phyloP scores from a whole-genome alignment of 2,113 vertebrate species.

The Eptesicus fuscus region DNA sequence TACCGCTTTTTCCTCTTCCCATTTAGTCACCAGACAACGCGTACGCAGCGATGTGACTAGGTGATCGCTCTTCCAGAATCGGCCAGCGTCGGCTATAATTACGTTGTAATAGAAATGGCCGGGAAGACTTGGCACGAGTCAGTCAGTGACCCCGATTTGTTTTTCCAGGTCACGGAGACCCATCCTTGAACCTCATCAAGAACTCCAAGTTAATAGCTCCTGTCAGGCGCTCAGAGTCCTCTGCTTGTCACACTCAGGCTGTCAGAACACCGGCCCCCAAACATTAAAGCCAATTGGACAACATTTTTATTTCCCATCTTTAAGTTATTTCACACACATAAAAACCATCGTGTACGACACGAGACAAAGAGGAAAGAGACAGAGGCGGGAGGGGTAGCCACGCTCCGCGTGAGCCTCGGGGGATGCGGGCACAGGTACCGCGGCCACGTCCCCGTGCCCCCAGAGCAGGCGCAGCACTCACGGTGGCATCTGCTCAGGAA shows the following conservation, averaged over 20 bases:
- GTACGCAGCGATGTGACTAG: slow-evolving; percentile 49
- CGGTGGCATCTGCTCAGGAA: slow-evolving; percentile 1
- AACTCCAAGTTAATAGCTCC: slow-evolving; percentile 64
- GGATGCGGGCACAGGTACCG: neutral
- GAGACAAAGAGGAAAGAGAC: neutral
- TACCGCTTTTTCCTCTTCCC: slow-evolving; percentile 19
- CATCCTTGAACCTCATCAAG: slow-evolving; percentile 68
- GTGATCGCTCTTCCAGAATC: slow-evolving; percentile 36
- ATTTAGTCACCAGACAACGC: slow-evolving; percentile 41
- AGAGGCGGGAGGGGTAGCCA: too few relatives aligned
- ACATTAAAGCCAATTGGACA: neutral
- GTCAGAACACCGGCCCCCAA: neutral
- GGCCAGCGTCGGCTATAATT: slow-evolving; percentile 66
- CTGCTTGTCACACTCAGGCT: slow-evolving; percentile 22
- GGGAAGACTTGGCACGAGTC: slow-evolving; percentile 64
- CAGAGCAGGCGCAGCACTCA: neutral
- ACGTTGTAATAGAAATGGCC: slow-evolving; percentile 69
- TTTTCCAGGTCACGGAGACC: slow-evolving; percentile 72
- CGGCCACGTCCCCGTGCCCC: neutral
- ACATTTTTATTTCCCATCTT: neutral
- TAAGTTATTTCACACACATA: neutral
- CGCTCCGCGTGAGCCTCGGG: neutral
- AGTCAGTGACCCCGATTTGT: slow-evolving; percentile 68
- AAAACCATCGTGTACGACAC: neutral
- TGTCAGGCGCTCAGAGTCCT: slow-evolving; percentile 43